Percentiles rank a stretch among this genome's conserved stretches.
phyloP scores from a whole-genome alignment of 2,888 invertebrate species.

The Apamea epomidion region DNA sequence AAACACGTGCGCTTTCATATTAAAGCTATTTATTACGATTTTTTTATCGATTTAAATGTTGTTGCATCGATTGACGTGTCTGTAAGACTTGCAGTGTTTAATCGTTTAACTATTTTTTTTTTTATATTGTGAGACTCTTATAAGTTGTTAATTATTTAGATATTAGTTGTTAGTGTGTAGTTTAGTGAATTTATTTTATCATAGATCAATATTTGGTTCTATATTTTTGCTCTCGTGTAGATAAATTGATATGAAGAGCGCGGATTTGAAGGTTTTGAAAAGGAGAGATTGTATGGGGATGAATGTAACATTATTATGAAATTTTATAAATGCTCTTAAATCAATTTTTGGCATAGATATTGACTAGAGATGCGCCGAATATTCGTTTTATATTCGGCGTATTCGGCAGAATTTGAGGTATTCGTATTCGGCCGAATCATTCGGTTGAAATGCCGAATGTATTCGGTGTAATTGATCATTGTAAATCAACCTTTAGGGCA shows the following conservation, averaged over 20 bases:
- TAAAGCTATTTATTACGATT: conserved; percentile 78
- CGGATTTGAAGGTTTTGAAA: conserved; percentile 56
- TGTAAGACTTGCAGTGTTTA: conserved; percentile 78
- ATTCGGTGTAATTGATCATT: too few relatives aligned
- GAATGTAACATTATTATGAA: not conserved
- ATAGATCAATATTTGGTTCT: conserved; percentile 73
- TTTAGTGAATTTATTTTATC: conserved; percentile 77
- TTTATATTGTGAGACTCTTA: conserved; percentile 70
- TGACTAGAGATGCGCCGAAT: not conserved
- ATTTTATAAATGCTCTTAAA: conserved; percentile 18
- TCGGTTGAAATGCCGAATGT: too few relatives aligned
- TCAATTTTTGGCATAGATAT: not conserved
- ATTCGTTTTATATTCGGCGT: too few relatives aligned
- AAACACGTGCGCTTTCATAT: conserved; percentile 76
- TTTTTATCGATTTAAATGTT: conserved; percentile 77
- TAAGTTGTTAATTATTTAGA: conserved; percentile 72
- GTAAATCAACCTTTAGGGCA: too few relatives aligned
- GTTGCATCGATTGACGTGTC: conserved; percentile 77
- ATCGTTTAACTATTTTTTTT: conserved; percentile 65
- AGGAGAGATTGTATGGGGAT: conserved; percentile 11
- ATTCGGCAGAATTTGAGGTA: too few relatives aligned
- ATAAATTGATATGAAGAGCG: conserved; percentile 54
- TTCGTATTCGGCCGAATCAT: too few relatives aligned
- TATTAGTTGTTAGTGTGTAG: conserved; percentile 74
- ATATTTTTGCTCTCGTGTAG: conserved; percentile 63